Evolutionary conservation across 2,888 invertebrate species (phyloP).

Genomic region (Julus scandinavius): DNA sequence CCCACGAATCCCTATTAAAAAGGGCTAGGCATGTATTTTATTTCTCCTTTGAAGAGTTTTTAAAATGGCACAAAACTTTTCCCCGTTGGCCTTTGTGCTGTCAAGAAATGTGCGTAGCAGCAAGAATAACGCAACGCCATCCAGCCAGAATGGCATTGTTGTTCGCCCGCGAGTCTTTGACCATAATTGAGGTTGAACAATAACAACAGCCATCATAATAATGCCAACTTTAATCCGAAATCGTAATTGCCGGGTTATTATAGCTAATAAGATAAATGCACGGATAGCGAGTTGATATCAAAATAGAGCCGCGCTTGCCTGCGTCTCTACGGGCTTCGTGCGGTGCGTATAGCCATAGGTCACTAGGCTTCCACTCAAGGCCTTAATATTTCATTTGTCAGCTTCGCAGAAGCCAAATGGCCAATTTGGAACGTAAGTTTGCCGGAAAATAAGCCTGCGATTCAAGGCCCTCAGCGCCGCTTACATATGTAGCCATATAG

Average conservation of each 20-base stretch:
- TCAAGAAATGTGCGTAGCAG: not conserved
- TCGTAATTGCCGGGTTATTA: constrained; percentile 27
- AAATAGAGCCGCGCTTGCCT: constrained; percentile 2
- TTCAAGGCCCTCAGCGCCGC: constrained; percentile 3
- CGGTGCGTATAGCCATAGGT: constrained; percentile 25
- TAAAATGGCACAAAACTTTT: constrained; percentile 33
- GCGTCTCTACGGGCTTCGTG: not conserved
- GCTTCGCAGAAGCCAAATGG: constrained; percentile 10
- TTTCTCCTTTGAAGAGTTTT: constrained; percentile 12
- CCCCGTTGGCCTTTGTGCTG: constrained; percentile 33
- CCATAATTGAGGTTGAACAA: constrained; percentile 33
- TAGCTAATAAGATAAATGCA: constrained; percentile 21
- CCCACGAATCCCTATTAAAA: not conserved
- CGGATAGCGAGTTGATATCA: constrained; percentile 33
- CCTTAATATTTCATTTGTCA: constrained; percentile 26
- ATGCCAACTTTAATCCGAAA: constrained; percentile 33
- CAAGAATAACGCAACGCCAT: constrained; percentile 27
- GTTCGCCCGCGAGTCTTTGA: not conserved
- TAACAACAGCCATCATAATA: constrained; percentile 33
- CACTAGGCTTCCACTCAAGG: constrained; percentile 33
- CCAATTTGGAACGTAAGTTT: constrained; percentile 8
- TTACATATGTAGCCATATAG: no score
- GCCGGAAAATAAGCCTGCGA: not conserved
- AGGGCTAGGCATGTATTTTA: constrained; percentile 14
- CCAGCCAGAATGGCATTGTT: constrained; percentile 27